Percentiles rank a stretch among this genome's conserved stretches.
These are phyloP conservation scores for Popillia japonica DNA, from an alignment of 1,140 invertebrate genomes.

Conservation along the genomic window DNA sequence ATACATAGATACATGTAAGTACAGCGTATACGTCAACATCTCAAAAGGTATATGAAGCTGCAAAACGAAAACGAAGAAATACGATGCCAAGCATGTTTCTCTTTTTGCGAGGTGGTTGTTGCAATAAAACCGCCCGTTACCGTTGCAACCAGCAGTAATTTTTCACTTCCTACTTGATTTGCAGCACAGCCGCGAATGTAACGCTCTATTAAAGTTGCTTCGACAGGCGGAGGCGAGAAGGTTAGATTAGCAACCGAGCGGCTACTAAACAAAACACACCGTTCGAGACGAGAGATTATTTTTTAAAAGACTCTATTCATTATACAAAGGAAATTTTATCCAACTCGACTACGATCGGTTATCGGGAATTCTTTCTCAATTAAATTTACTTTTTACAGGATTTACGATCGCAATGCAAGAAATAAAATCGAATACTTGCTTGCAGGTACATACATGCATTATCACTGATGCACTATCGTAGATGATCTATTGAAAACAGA, in stretches of 20 bases:
- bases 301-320: too few relatives aligned
- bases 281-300: not conserved
- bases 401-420: too few relatives aligned
- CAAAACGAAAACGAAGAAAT: not conserved
- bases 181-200: not conserved
- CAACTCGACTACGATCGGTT: not conserved
- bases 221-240: not conserved
- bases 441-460: too few relatives aligned
- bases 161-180: conserved; percentile 8
- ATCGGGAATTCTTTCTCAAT: not conserved
- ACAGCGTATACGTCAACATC: not conserved
- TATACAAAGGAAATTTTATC: not conserved
- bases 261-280: not conserved
- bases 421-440: too few relatives aligned
- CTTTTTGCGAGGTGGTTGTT: not conserved
- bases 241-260: not conserved
- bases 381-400: too few relatives aligned
- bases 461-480: too few relatives aligned
- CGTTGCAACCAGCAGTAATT: not conserved
- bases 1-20: not conserved
- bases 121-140: not conserved
- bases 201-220: conserved; percentile 8
- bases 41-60: not conserved
- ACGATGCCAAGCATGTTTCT: not conserved
- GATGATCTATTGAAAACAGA: too few relatives aligned